Evolutionary conservation across 1,140 invertebrate species (phyloP).

Genomic region (Phthorimaea operculella): DNA sequence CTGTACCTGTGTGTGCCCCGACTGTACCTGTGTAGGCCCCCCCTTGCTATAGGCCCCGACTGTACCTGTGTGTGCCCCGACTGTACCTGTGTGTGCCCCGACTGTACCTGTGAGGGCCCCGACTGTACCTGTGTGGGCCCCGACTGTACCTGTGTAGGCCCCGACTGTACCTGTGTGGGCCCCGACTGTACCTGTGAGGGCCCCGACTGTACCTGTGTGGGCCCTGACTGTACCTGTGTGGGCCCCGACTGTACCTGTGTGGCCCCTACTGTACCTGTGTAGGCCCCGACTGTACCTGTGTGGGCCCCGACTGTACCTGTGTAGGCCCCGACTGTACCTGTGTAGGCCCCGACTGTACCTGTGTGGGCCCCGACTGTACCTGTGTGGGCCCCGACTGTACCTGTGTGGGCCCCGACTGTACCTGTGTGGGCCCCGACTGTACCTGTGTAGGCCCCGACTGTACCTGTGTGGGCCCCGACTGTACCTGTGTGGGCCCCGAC

Average conservation of each 20-base stretch:
- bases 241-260: slow-evolving; percentile 30
- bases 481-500: slow-evolving; percentile 25
- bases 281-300: background rate
- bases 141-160: background rate
- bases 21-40: too few relatives aligned
- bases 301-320: background rate
- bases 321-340: slow-evolving; percentile 14
- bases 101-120: slow-evolving; percentile 22
- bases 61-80: too few relatives aligned
- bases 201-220: slow-evolving; percentile 21
- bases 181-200: background rate
- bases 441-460: background rate
- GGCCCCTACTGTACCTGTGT: slow-evolving; percentile 3
- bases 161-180: background rate
- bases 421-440: background rate
- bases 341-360: slow-evolving; percentile 25
- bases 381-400: slow-evolving; percentile 11
- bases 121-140: slow-evolving; percentile 28
- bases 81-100: slow-evolving; percentile 29
- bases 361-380: slow-evolving; percentile 35
- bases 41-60: too few relatives aligned
- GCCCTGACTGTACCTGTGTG: slow-evolving; percentile 26
- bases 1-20: too few relatives aligned
- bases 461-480: slow-evolving; percentile 33
- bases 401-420: background rate